Evolutionary conservation across 2,113 vertebrate genomes (phyloP).

Genomic region (Ptilorrhoa leucosticta): DNA sequence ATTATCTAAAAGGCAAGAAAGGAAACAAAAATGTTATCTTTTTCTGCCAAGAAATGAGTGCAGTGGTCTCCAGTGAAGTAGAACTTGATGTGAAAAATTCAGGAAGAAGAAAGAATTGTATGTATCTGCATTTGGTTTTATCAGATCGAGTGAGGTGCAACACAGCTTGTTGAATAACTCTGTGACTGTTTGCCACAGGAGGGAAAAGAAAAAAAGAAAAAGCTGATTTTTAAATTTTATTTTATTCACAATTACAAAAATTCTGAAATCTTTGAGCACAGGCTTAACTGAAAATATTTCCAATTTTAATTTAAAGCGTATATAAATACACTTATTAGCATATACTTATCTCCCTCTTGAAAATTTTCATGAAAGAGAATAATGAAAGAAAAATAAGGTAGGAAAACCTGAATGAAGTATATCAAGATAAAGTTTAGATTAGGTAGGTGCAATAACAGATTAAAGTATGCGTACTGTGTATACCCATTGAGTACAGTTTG

Average conservation of each 20-base stretch:
- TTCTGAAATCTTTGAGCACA: neutral
- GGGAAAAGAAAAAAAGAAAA: neutral
- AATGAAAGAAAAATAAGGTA: neutral
- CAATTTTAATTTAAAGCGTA: neutral
- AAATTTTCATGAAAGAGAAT: neutral
- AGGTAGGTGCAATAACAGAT: neutral
- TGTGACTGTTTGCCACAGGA: neutral
- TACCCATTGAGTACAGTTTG: neutral
- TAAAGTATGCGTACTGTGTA: neutral
- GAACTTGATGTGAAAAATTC: neutral
- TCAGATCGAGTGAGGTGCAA: neutral
- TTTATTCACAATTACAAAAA: neutral
- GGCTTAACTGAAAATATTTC: neutral
- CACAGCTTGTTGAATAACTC: neutral
- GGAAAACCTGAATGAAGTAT: neutral
- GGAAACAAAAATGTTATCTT: neutral
- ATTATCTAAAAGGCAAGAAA: neutral
- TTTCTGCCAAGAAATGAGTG: neutral
- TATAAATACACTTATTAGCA: neutral
- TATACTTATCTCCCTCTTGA: neutral
- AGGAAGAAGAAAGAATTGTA: neutral
- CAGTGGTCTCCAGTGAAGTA: neutral
- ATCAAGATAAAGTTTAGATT: neutral
- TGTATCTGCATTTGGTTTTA: neutral
- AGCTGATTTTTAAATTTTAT: neutral